These are phyloP conservation scores for Pycnomerus fuliginosus DNA, from an alignment of 2,888 invertebrate species.

Conservation along the genomic window DNA sequence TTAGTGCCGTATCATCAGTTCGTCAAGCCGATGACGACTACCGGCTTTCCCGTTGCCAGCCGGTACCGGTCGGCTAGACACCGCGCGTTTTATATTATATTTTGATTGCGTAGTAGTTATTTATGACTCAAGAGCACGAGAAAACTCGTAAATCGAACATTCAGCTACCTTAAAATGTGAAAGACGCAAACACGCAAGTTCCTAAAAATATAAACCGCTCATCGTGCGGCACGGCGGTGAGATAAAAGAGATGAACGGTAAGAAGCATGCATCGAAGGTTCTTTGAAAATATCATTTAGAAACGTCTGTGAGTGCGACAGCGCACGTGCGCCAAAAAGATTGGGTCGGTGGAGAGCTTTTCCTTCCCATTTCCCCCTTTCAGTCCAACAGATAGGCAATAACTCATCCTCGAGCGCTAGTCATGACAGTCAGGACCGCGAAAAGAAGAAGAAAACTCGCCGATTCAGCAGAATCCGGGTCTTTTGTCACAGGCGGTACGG, in stretches of 20 bases:
- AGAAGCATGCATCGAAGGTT: constrained; percentile 20
- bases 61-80: no score
- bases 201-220: no score
- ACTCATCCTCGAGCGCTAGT: constrained; percentile 47
- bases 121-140: no score
- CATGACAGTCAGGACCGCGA: constrained; percentile 43
- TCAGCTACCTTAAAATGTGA: no score
- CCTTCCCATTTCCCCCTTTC: constrained; percentile 49
- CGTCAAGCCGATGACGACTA: no score
- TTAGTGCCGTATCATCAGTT: no score
- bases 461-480: constrained; percentile 52
- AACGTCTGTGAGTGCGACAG: constrained; percentile 28
- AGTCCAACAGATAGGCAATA: constrained; percentile 51
- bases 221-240: neutral
- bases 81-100: no score
- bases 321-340: constrained; percentile 38
- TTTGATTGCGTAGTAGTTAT: no score
- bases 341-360: constrained; percentile 45
- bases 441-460: constrained; percentile 56
- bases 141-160: no score
- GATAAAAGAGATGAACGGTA: constrained; percentile 1
- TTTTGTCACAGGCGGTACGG: constrained; percentile 60
- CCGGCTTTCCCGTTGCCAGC: no score
- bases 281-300: constrained; percentile 25
- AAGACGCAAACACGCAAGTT: no score